Base-by-base conservation (phyloP, 2,113 vertebrate genomes). In the Tauraco erythrolophus region DNA sequence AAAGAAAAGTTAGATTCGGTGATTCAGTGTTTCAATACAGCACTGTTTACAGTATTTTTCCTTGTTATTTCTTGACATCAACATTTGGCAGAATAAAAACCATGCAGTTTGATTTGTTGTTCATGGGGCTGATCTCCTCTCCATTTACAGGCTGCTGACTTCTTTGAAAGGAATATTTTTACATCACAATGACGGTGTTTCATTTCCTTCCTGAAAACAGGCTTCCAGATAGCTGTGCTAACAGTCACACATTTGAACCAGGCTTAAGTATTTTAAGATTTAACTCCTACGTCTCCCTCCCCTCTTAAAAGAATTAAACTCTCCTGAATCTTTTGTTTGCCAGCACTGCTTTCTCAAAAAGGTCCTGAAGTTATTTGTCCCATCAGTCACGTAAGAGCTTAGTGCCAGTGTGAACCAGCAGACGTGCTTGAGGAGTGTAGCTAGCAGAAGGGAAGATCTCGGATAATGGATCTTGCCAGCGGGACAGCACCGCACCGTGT, bases 401-500 rank as follows among this genome's bases (percentile, higher is more conserved):
- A 51, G 54, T 18, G 35, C 37, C 66, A 19, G 13, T 0, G 11
- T 8, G 70, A 68, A 23, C 9, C 57, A 58, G 61, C 70, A 68
- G 50, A 69, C 1, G 7, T 22, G 50, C 39, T 61, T 2, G 2
- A 31, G 61, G 1, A 71, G 31, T 3, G 0, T 1, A 65, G 39
- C 14, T 1, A 46, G 66, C 72, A 60, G 78, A 51, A 75, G 48
- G 56, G 33, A 41, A 33, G 17, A 31, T 7, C 19, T 51, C 6
- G 2, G 14, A 33, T 3, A 51, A 23, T 0, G 25, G 33, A 27
- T 12, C 50, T 31, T 19, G 51, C 54, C 15, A 4, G n/a, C 1
- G 0, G 54, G 45, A 35, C 50, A 54, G 48, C 45, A 75, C 3
- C 2, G 2, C 23, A 22, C n/a, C 1, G 0, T 1, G 1, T 35